phyloP scores from a whole-genome alignment of 1,140 invertebrate species.

The Halyomorpha halys region DNA sequence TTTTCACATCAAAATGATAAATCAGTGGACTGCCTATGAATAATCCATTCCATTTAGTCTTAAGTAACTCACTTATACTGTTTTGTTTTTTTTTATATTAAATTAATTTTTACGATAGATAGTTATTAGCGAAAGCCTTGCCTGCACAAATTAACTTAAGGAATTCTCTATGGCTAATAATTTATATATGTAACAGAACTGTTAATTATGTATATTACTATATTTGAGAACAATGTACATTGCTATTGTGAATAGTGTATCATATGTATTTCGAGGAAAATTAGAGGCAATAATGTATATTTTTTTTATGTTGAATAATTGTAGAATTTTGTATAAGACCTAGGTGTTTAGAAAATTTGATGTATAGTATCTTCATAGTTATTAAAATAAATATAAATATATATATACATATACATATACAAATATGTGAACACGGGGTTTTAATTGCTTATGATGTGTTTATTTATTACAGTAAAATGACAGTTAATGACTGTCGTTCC shows the following conservation, averaged over 20 bases:
- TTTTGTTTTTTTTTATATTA: too few relatives aligned
- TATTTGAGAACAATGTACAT: constrained; percentile 5
- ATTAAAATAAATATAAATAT: too few relatives aligned
- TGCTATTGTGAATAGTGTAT: constrained; percentile 14
- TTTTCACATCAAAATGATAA: too few relatives aligned
- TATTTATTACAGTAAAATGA: too few relatives aligned
- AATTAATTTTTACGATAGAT: not conserved
- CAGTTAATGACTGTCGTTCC: too few relatives aligned
- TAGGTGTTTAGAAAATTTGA: not conserved
- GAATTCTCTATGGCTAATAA: not conserved
- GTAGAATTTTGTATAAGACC: constrained; percentile 17
- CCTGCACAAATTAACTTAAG: constrained; percentile 15
- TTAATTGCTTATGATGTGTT: too few relatives aligned
- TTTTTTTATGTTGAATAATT: constrained; percentile 15
- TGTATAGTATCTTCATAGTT: too few relatives aligned
- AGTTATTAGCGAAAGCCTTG: constrained; percentile 1
- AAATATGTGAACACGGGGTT: too few relatives aligned
- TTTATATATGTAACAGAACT: not conserved
- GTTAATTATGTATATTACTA: constrained; percentile 3
- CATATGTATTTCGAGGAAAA: constrained; percentile 2
- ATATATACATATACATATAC: too few relatives aligned
- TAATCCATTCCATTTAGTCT: too few relatives aligned
- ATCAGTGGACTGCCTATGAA: too few relatives aligned
- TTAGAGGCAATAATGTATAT: constrained; percentile 19
- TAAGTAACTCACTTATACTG: too few relatives aligned